Percentiles rank a stretch among this genome's conserved stretches.
Evolutionary conservation across 2,797 vertebrate species (phyloP).

Genomic region (Myotis planiceps): DNA sequence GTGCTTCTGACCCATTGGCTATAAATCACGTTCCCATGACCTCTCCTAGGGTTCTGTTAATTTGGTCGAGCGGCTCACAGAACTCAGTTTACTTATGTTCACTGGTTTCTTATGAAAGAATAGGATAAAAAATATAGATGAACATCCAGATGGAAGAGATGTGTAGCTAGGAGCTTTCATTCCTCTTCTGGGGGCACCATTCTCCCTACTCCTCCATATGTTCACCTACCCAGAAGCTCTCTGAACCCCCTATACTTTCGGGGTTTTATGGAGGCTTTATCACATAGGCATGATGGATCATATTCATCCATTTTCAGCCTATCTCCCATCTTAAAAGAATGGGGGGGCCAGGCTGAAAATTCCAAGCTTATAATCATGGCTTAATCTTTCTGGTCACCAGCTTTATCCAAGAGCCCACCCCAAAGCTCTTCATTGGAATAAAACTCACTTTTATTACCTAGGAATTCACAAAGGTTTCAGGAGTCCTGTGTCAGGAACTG

Average conservation of each 20-base stretch:
- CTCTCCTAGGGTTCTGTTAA: background rate
- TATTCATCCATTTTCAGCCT: background rate
- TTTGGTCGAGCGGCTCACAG: background rate
- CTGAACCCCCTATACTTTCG: background rate
- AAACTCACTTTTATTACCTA: background rate
- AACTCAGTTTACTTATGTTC: background rate
- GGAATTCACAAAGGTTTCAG: background rate
- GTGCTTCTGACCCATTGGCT: background rate
- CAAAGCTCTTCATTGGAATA: background rate
- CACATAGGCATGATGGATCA: background rate
- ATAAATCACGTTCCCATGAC: background rate
- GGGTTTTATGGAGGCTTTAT: background rate
- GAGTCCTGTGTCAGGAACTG: background rate
- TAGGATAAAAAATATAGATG: background rate
- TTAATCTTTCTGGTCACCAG: background rate
- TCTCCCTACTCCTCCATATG: background rate
- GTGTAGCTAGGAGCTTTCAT: background rate
- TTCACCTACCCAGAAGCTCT: background rate
- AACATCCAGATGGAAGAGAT: background rate
- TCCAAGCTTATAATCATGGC: background rate
- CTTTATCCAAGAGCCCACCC: background rate
- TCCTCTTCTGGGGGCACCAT: background rate
- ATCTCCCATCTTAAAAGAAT: background rate
- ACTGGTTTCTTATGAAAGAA: background rate
- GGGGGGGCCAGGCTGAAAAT: background rate